Evolutionary conservation across 2,888 invertebrate species (phyloP).

Genomic region (Colletes collaris): DNA sequence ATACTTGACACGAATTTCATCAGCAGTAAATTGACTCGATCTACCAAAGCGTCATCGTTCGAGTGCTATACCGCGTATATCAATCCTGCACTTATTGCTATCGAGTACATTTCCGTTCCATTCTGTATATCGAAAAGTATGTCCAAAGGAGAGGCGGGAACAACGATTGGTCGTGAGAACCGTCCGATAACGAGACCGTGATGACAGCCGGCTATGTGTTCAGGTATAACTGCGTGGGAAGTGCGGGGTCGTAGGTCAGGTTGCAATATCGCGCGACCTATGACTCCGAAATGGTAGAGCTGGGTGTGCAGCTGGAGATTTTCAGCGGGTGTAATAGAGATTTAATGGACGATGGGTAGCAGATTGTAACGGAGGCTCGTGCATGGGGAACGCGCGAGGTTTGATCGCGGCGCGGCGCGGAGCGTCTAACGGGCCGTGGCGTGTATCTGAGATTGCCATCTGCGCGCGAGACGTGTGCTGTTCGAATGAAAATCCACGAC

Average conservation of each 20-base stretch:
- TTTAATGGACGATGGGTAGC: constrained; percentile 65
- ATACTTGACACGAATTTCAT: too few species aligned
- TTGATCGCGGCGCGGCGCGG: constrained; percentile 45
- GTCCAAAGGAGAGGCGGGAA: constrained; percentile 11
- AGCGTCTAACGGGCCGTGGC: constrained; percentile 48
- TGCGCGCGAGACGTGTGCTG: constrained; percentile 40
- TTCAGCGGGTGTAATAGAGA: constrained; percentile 66
- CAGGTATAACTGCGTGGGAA: constrained; percentile 70
- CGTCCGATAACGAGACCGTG: constrained; percentile 51
- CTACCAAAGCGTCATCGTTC: too few species aligned
- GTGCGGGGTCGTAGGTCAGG: constrained; percentile 54
- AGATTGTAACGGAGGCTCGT: constrained; percentile 63
- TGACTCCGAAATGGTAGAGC: constrained; percentile 55
- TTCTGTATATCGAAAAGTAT: constrained; percentile 1
- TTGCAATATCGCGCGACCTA: constrained; percentile 57
- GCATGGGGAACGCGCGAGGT: constrained; percentile 33
- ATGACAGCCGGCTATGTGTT: constrained; percentile 44
- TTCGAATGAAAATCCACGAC: constrained; percentile 45
- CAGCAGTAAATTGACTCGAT: too few species aligned
- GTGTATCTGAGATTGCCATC: constrained; percentile 58
- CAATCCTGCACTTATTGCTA: not conserved
- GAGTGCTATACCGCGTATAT: not conserved
- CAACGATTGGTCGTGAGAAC: constrained; percentile 47
- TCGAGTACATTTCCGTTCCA: constrained; percentile 9
- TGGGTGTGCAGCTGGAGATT: constrained; percentile 54